Conservation (phyloP, 30 jellyfish, hydroid and myxozoan species). For the Turritopsis rubra region DNA sequence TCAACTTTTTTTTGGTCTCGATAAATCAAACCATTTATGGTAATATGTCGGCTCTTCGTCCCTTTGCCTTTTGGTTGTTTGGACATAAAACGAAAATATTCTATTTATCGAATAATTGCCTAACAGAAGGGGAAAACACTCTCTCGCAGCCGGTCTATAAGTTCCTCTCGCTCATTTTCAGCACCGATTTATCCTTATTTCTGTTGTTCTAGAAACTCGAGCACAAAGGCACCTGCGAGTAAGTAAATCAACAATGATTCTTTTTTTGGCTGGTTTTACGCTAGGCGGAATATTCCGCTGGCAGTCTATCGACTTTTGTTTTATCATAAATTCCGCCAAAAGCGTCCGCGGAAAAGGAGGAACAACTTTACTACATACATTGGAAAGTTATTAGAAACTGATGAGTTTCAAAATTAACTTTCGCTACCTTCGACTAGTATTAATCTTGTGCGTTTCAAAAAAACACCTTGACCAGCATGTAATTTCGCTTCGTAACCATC, state of each 20-base stretch:
- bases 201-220: conserved; percentile 4
- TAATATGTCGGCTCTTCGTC: neutral
- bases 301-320: neutral
- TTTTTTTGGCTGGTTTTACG: neutral
- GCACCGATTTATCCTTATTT: neutral
- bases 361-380: too few relatives aligned
- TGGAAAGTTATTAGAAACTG: too few relatives aligned
- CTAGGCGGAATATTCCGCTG: neutral
- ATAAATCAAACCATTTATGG: neutral
- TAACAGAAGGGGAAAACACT: neutral
- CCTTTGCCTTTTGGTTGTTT: too few relatives aligned
- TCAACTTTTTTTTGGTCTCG: neutral
- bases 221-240: conserved; percentile 11
- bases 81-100: too few relatives aligned
- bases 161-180: neutral
- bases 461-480: too few relatives aligned
- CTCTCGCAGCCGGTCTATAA: neutral
- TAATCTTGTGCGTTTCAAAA: too few relatives aligned
- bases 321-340: neutral
- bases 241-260: neutral
- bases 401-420: too few relatives aligned
- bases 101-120: neutral
- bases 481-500: too few relatives aligned
- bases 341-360: too few relatives aligned
- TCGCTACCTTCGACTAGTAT: too few relatives aligned